Conservation (phyloP, 1,140 invertebrate species). For the Chymomyza costata region DNA sequence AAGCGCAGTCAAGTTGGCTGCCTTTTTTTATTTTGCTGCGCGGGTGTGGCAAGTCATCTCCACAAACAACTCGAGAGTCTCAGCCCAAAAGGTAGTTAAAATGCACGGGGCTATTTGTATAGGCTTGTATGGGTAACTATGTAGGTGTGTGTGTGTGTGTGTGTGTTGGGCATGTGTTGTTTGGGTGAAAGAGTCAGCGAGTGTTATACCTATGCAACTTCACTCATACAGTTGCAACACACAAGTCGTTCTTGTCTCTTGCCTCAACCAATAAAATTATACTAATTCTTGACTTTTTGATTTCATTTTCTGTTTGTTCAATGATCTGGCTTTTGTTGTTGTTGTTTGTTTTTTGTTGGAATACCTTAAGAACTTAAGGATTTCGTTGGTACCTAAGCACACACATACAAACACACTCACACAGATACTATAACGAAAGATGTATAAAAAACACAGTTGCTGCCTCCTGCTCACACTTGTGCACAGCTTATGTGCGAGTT, state of each 20-base stretch:
- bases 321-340: slow-evolving; percentile 22
- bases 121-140: slow-evolving; percentile 11
- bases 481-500: slow-evolving; percentile 9
- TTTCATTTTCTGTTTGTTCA: slow-evolving; percentile 59
- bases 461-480: slow-evolving; percentile 45
- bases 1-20: slow-evolving; percentile 63
- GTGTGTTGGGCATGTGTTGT: slow-evolving; percentile 8
- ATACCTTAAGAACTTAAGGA: slow-evolving; percentile 34
- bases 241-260: slow-evolving; percentile 38
- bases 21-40: slow-evolving; percentile 32
- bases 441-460: slow-evolving; percentile 4
- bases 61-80: slow-evolving; percentile 38
- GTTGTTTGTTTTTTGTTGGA: background rate
- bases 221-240: background rate
- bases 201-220: slow-evolving; percentile 52
- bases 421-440: background rate
- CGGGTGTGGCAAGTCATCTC: slow-evolving; percentile 65
- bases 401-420: slow-evolving; percentile 24
- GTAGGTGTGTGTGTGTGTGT: slow-evolving; percentile 26
- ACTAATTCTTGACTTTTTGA: slow-evolving; percentile 72
- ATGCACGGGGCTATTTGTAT: slow-evolving; percentile 47
- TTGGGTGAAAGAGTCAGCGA: slow-evolving; percentile 43
- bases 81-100: slow-evolving; percentile 45
- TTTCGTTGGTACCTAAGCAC: slow-evolving; percentile 66
- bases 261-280: slow-evolving; percentile 70